Base-by-base conservation (phyloP, 2,113 vertebrate species). In the Ellobius talpinus region DNA sequence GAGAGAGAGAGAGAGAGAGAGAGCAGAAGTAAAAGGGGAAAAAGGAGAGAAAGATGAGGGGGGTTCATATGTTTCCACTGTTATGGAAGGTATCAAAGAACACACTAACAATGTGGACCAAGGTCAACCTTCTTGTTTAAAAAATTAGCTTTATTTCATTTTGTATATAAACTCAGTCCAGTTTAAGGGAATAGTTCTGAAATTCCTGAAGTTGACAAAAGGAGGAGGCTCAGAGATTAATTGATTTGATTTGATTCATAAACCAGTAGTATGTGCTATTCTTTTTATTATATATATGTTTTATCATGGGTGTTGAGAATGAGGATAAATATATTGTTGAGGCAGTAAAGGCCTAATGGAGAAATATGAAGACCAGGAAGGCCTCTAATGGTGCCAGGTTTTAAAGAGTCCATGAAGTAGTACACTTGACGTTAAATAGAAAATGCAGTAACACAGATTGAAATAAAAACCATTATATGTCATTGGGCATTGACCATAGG, bases 231-330 rank as follows among this genome's bases (percentile, higher is more conserved):
- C 72, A 23, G 8, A 61, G 45, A 36, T 58, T 36, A 33, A 14
- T 21, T 23, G 14, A 1, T 26, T 88, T 45, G 1, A 0, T 92
- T 74, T 61, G 39, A 47, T 17, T 42, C 23, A 42, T 33, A 87
- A 79, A 3, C 2, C 33, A 73, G 23, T 23, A 6, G 7, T 21
- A 0, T 10, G 4, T 2, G 0, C 50, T 9, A 47, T 90, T 3
- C 12, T 81, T 3, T 47, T 50, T 70, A 61, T 52, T 39, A 52
- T 52, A 9, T 21, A n/a, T 17, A 8, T 29, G 0, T 55, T 63
- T 47, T 24, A 55, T 29, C 12, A 23, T 0, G 36, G 7, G 5
- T 92, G 21, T 78, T 50, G 19, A 89, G 12, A 66, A 36, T 5
- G 26, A n/a, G 2, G 14, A 31, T 79, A 73, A n/a, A 9, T 29